Base-by-base conservation (phyloP, 2,888 invertebrate genomes). In the Trachelus tabidus region DNA sequence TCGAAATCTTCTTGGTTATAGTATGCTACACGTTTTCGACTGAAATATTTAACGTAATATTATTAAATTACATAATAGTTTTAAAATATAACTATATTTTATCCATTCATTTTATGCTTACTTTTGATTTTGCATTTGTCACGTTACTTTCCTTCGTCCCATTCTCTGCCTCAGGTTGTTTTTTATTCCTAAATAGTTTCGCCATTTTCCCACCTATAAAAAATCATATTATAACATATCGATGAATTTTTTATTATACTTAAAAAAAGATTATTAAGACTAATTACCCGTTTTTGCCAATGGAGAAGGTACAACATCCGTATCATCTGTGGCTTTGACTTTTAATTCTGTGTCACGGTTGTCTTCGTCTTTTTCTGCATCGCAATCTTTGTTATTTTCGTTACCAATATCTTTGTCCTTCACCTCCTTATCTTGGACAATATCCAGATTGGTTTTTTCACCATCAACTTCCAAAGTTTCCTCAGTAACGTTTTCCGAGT, bases 371-470 rank as follows among this genome's bases (percentile, higher is more conserved):
- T 89, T 89, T 69, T 91, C 87, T 56, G 6, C 23, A 88, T 84
- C 83, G n/a, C n/a, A n/a, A n/a, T 91, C 92, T 4, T 92, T 91
- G 82, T 92, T 92, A 23, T 89, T 89, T 69, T 91, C 87, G 15
- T 23, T 23, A 34, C 89, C 88, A 34, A 88, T 84, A 83, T 91
- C 92, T 4, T 92, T 91, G 82, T 92, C 92, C n/a, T 89, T 89
- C 68, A 91, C 87, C 9, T 82, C 81, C 12, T 77, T 75, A n/a
- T 78, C 79, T 56, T 56, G 40, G 40, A 9, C 23, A 56, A 23
- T 4, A 23, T 84, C 81, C 34, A 76, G 1, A 15, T 71, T 12
- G 9, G 30, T 76, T 79, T 82, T 77, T 75, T 82, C 80, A 56
- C 56, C 23, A 34, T 81, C 81, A 0, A 75, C 35, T 11, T 81